Percentiles rank a stretch among this genome's conserved stretches.
Evolutionary conservation across 2,888 invertebrate species (phyloP).

Genomic region (Hirtodrosophila cameraria): DNA sequence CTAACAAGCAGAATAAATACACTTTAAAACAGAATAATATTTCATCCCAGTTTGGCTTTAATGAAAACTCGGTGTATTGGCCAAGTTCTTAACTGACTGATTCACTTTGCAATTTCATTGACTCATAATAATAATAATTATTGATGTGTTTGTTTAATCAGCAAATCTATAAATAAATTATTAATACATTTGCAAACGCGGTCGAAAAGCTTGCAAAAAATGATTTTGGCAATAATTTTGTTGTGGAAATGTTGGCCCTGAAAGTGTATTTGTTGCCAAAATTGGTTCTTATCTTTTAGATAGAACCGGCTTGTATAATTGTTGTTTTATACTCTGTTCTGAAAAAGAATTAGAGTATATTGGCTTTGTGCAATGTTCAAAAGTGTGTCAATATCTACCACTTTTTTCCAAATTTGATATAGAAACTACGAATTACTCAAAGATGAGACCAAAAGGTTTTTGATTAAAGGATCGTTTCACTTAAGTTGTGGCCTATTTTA

Average conservation of each 20-base stretch:
- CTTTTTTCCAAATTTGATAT: no score
- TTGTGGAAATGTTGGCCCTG: conserved; percentile 17
- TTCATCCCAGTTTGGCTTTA: conserved; percentile 6
- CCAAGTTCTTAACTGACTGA: conserved; percentile 25
- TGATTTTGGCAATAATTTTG: conserved; percentile 37
- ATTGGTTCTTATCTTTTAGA: conserved; percentile 38
- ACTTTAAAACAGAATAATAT: conserved; percentile 1
- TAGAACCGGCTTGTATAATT: conserved; percentile 7
- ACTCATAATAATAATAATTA: conserved; percentile 25
- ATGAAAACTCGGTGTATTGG: not conserved
- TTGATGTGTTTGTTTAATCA: conserved; percentile 57
- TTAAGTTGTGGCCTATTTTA: no score
- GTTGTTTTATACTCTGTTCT: not conserved
- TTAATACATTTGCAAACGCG: conserved; percentile 42
- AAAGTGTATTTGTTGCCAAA: conserved; percentile 26
- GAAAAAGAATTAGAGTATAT: no score
- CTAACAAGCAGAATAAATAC: not conserved
- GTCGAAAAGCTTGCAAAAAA: conserved; percentile 1
- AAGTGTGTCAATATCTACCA: no score
- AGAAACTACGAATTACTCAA: no score
- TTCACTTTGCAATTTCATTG: conserved; percentile 32
- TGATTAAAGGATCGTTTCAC: no score
- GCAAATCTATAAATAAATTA: conserved; percentile 65
- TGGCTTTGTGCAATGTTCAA: no score
- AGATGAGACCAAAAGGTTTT: no score